phyloP scores from a whole-genome alignment of 2,888 invertebrate species.

The Automeris io region DNA sequence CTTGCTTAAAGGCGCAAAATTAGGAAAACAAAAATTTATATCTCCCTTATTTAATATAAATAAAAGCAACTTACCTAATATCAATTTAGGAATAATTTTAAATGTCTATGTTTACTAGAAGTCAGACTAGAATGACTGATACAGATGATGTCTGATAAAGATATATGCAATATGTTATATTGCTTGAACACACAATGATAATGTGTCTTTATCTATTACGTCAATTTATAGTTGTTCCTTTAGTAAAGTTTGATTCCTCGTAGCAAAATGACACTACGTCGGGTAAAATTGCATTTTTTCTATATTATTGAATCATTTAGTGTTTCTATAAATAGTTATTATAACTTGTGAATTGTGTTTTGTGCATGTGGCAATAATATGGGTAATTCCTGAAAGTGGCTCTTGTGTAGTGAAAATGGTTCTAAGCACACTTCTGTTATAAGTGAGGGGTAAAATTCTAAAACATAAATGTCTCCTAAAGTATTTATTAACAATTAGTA shows the following conservation, averaged over 20 bases:
- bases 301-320: background rate
- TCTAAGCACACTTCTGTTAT: too few relatives aligned
- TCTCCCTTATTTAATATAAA: background rate
- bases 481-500: too few relatives aligned
- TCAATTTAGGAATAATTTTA: slow-evolving; percentile 11
- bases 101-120: slow-evolving; percentile 15
- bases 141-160: slow-evolving; percentile 29
- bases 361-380: slow-evolving; percentile 4
- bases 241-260: slow-evolving; percentile 55
- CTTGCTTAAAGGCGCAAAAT: background rate
- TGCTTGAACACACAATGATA: slow-evolving; percentile 50
- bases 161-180: slow-evolving; percentile 29
- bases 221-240: slow-evolving; percentile 50
- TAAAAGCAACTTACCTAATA: slow-evolving; percentile 13
- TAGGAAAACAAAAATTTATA: background rate
- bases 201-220: slow-evolving; percentile 59
- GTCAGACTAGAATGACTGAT: slow-evolving; percentile 33
- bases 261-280: slow-evolving; percentile 60
- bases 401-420: too few relatives aligned
- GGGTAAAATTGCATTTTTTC: slow-evolving; percentile 48
- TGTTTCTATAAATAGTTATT: background rate
- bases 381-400: background rate
- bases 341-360: slow-evolving; percentile 4
- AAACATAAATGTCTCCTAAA: too few relatives aligned
- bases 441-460: too few relatives aligned